Percentiles rank a stretch among this genome's conserved stretches.
Evolutionary conservation across 92 coral and sea anemone species (phyloP).

Genomic region (Desmophyllum pertusum): DNA sequence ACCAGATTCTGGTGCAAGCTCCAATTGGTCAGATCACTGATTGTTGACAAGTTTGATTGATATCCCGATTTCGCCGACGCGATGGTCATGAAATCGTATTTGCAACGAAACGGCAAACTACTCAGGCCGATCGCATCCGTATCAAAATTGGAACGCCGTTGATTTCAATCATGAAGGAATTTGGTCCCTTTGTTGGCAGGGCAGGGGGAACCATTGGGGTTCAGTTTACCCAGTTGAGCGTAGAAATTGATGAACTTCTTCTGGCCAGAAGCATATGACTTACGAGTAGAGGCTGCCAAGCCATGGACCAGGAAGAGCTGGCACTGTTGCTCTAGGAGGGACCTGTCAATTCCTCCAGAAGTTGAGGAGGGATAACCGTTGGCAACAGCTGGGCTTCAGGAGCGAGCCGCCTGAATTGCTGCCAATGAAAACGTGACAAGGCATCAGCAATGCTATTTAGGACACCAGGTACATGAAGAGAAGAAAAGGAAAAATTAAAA

Average conservation of each 20-base stretch:
- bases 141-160: too few relatives aligned
- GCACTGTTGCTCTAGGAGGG: conserved; percentile 28
- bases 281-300: conserved; percentile 30
- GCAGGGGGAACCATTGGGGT: conserved; percentile 13
- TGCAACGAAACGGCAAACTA: too few relatives aligned
- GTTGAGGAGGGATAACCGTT: conserved; percentile 14
- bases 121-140: too few relatives aligned
- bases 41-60: too few relatives aligned
- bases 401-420: conserved; percentile 45
- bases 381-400: conserved; percentile 30
- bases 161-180: too few relatives aligned
- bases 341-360: neutral
- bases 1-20: too few relatives aligned
- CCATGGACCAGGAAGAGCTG: conserved; percentile 32
- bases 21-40: too few relatives aligned
- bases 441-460: conserved; percentile 50
- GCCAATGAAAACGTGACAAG: conserved; percentile 51
- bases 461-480: conserved; percentile 50
- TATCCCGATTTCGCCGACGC: too few relatives aligned
- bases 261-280: conserved; percentile 32
- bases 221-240: neutral
- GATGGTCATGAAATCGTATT: too few relatives aligned
- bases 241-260: conserved; percentile 9
- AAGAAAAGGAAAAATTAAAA: conserved; percentile 33
- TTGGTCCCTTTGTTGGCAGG: conserved; percentile 37